Evolutionary conservation across 2,797 vertebrate genomes (phyloP).

Genomic region (Cynopterus sphinx): DNA sequence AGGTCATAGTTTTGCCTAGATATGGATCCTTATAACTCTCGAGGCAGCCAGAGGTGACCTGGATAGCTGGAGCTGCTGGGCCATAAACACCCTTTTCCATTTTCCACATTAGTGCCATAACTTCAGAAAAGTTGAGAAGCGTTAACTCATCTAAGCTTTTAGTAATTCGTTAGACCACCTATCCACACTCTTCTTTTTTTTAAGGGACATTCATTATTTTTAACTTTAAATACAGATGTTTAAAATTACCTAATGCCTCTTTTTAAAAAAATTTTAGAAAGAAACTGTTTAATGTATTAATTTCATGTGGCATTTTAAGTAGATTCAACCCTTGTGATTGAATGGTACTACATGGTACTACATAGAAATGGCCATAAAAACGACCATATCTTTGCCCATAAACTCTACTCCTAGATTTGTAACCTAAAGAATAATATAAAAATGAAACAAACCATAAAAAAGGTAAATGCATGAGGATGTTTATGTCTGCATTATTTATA

Average conservation of each 20-base stretch:
- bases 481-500: constrained; percentile 52
- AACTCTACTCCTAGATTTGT: constrained; percentile 22
- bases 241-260: constrained; percentile 28
- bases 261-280: not conserved
- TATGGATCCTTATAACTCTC: not conserved
- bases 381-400: not conserved
- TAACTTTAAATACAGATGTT: constrained; percentile 54
- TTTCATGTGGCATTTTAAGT: constrained; percentile 56
- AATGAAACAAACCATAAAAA: not conserved
- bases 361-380: constrained; percentile 25
- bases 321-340: not conserved
- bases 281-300: constrained; percentile 34
- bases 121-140: not conserved
- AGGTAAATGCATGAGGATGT: constrained; percentile 54
- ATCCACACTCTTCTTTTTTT: not conserved
- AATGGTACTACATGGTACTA: constrained; percentile 17
- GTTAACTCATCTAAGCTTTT: not conserved
- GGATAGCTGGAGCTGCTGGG: not conserved
- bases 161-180: not conserved
- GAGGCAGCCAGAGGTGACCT: not conserved
- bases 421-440: constrained; percentile 30
- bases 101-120: not conserved
- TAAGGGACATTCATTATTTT: constrained; percentile 49
- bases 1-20: not conserved
- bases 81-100: not conserved